phyloP scores from a whole-genome alignment of 2,113 vertebrate species.

The Speoplatyrhinus poulsoni region DNA sequence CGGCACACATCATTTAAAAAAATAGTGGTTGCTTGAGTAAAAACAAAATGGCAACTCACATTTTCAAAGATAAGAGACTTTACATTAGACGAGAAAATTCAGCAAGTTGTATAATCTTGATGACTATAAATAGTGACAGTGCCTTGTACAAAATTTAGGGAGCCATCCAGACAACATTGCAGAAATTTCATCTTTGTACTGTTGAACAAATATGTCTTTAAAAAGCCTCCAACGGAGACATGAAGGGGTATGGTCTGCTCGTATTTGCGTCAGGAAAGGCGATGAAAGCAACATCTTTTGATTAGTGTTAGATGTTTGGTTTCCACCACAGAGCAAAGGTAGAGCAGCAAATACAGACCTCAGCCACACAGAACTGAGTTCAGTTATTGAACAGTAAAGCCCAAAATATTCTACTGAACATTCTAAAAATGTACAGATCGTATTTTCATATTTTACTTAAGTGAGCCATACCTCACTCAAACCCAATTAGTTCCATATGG shows the following conservation, averaged over 20 bases:
- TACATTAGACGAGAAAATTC: slow-evolving; percentile 63
- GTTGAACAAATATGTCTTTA: slow-evolving; percentile 42
- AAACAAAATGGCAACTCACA: slow-evolving; percentile 45
- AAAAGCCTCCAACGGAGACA: slow-evolving; percentile 48
- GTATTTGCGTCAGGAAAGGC: slow-evolving; percentile 2
- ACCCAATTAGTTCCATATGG: background rate
- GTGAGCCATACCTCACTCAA: background rate
- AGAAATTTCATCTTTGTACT: slow-evolving; percentile 59
- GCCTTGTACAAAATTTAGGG: slow-evolving; percentile 51
- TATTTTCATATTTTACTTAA: too few relatives aligned
- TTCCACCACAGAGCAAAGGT: slow-evolving; percentile 52
- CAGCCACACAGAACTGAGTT: slow-evolving; percentile 64
- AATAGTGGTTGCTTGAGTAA: slow-evolving; percentile 50
- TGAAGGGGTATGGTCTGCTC: slow-evolving; percentile 34
- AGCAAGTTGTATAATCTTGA: slow-evolving; percentile 39
- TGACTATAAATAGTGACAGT: slow-evolving; percentile 57
- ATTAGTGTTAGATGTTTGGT: slow-evolving; percentile 60
- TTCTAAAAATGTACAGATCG: too few relatives aligned
- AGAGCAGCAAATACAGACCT: slow-evolving; percentile 36
- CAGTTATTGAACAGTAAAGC: slow-evolving; percentile 2
- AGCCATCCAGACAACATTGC: slow-evolving; percentile 41
- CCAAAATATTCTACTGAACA: background rate
- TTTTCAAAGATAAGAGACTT: slow-evolving; percentile 55
- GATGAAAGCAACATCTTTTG: slow-evolving; percentile 34
- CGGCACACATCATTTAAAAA: slow-evolving; percentile 51